phyloP scores from a whole-genome alignment of 2,888 invertebrate genomes.

The Eumacrocentrus americanus region DNA sequence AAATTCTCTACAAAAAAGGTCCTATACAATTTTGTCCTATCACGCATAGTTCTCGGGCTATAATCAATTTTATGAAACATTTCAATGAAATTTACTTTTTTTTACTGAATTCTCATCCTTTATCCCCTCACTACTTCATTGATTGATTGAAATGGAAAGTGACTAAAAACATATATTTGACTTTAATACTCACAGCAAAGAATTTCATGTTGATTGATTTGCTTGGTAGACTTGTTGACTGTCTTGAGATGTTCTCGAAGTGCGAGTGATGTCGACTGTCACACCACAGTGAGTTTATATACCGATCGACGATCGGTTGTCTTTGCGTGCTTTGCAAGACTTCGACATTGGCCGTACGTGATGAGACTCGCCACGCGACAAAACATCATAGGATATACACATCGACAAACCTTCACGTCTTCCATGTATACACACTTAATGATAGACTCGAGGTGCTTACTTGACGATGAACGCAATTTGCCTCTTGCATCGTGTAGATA shows the following conservation, averaged over 20 bases:
- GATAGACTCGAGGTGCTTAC: not conserved
- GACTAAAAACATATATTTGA: no score
- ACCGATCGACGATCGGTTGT: constrained; percentile 37
- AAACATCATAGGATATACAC: not conserved
- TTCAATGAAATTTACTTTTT: no score
- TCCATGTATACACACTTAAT: not conserved
- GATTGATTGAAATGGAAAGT: no score
- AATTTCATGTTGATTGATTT: constrained; percentile 51
- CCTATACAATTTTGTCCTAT: no score
- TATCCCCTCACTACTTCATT: no score
- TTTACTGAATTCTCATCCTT: no score
- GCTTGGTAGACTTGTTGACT: constrained; percentile 22
- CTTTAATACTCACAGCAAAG: constrained; percentile 52
- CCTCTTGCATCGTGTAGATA: not conserved
- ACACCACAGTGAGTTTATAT: constrained; percentile 46
- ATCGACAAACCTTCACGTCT: not conserved
- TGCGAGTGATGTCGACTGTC: constrained; percentile 49
- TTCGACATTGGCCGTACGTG: constrained; percentile 30
- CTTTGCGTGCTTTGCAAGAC: constrained; percentile 11
- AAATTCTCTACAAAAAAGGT: no score
- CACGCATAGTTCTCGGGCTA: no score
- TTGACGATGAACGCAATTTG: not conserved
- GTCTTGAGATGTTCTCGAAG: constrained; percentile 39
- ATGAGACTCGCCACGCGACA: constrained; percentile 17
- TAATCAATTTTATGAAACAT: no score